Percentiles rank a stretch among this genome's conserved stretches.
Conservation (phyloP, 30 jellyfish, hydroid and myxozoan species). For the Euphysa ruthae region DNA sequence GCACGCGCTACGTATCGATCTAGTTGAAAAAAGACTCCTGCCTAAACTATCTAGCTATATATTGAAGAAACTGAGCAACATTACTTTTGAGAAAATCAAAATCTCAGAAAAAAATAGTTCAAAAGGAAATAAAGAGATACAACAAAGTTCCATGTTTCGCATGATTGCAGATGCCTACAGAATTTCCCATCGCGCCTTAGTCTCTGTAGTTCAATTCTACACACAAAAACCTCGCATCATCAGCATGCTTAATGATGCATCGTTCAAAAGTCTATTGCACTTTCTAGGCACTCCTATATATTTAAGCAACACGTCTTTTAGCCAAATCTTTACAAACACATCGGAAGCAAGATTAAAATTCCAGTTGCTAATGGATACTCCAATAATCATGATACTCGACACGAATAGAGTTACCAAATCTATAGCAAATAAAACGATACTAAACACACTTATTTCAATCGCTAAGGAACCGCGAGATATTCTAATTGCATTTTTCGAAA, state of each 20-base stretch:
- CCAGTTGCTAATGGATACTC: conserved; percentile 1
- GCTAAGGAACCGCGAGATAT: conserved; percentile 23
- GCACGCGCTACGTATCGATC: neutral
- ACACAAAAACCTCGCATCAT: neutral
- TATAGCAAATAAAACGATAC: conserved; percentile 12
- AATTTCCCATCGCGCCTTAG: conserved; percentile 9
- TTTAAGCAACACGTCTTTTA: neutral
- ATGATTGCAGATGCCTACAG: conserved; percentile 11
- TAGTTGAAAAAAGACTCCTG: neutral
- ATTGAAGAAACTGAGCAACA: neutral
- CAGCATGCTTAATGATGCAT: neutral
- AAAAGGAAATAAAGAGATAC: neutral
- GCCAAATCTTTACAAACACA: conserved; percentile 4
- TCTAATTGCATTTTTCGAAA: conserved; percentile 4
- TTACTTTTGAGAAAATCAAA: conserved; percentile 1
- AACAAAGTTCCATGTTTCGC: conserved; percentile 8
- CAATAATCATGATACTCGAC: conserved; percentile 6
- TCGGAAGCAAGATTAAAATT: neutral
- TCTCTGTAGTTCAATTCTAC: neutral
- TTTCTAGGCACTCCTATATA: neutral
- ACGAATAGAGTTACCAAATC: neutral
- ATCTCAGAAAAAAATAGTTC: no score
- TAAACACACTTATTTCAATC: neutral
- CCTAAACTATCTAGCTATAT: neutral
- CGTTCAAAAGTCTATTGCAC: conserved; percentile 8